Evolutionary conservation across 2,113 vertebrate species (phyloP), one percentile per base, ranked within the genome.

Genomic region (Macaca mulatta): DNA sequence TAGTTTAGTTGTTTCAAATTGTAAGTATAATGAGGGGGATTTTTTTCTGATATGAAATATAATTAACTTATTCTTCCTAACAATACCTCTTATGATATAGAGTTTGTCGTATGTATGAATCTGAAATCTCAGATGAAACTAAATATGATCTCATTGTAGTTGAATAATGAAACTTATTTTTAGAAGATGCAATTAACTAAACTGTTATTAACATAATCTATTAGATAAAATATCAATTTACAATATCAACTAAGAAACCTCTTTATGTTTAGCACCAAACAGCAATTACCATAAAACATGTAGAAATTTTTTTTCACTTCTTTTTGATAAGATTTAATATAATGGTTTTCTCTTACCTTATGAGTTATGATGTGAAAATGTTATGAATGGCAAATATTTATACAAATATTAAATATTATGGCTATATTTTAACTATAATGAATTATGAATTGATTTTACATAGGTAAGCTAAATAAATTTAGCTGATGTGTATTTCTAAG

Each of bases 111-210:
- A 61, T 69, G n/a, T 75, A 9, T 88, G n/a, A 40, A 3, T 10
- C 38, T 95, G 8, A 82, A 89, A 94, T 91, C 3, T 55, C 40
- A 93, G 48, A 52, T 81, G 86, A 40, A 79, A 72, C 93, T 94
- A 94, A 80, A 38, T 61, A 43, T 5, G 2, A 18, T 50, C 13
- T 50, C 2, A 17, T 32, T 80, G 2, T 57, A 52, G 13, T 79
- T 94, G 35, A 90, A 43, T 70, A 64, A 6, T 57, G 69, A 92
- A 93, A 22, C 3, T 84, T 61, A 0, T 38, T 93, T 57, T 78
- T 93, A 38, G n/a, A 92, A 92, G 45, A 38, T 89, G 0, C 1
- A 94, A 32, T 75, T 70, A 50, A 79, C 40, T 3, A 83, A 78
- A 5, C 3, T 89, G 59, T 55, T 61, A 52, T 72, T 74, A 67